Base-by-base conservation (phyloP, 2,888 invertebrate genomes). In the Brenthis hecate region DNA sequence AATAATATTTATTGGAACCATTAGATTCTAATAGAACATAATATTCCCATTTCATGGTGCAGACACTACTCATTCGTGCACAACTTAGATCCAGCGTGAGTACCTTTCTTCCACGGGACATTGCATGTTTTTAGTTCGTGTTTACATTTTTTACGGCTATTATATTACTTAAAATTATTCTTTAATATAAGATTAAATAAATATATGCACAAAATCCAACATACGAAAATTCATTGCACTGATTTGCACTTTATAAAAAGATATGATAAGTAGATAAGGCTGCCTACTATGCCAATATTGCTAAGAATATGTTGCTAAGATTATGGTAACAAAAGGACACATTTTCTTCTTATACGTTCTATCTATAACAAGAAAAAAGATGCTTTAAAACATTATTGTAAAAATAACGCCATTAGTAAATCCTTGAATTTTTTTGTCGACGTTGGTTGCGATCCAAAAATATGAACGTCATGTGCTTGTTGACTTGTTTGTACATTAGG, bases 71-170 rank as follows among this genome's bases (percentile, higher is more conserved):
- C 92, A 79, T 92, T 91, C 89, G 91, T 88, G 82, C 91, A 91
- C 88, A 91, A 92, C 87, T 79, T 91, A 83, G 89, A 90, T 77
- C 89, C 91, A 68, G 81, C 85, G 92, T 92, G 85, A 92, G 92
- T 92, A 90, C 76, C 23, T 62, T 62, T 51, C 43, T 73, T 71
- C 58, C 74, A 67, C 69, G 66, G 67, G 67, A 62, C 56, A 55
- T 58, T 70, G 76, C 76, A 74, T 75, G 75, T 56, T 51, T 43
- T 16, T 13, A n/a, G 50, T 60, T 60, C 48, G n/a, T 60, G 50
- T 28, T 19, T 48, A 48, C 28, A 16, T 60, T 50, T 60, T 50
- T 16, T 28, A 50, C 28, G 28, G 13, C 1, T 28, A 50, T 50
- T 50, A 16, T 48, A n/a, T 50, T 50, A 28, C 6, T 11, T 58